A percentile compares a stretch with the other conserved stretches of the same genome.
Evolutionary conservation across 2,888 invertebrate species (phyloP).

Genomic region (Drosophila borborema): DNA sequence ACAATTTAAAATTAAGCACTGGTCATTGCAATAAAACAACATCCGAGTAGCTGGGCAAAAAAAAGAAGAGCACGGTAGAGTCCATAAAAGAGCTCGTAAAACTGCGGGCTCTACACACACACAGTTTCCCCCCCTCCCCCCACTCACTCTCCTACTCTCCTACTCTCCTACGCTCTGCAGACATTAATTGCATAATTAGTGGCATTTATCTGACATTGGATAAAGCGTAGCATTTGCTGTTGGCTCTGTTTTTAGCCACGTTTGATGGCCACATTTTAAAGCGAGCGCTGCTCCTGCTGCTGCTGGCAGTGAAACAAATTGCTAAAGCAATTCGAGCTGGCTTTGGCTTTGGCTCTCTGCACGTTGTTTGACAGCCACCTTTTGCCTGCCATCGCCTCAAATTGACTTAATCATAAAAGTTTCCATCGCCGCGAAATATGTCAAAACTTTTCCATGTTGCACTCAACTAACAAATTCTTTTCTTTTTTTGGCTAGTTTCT

Average conservation of each 20-base stretch:
- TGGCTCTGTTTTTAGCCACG: neutral
- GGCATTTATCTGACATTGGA: conserved; percentile 35
- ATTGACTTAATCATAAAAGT: conserved; percentile 60
- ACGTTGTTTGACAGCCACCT: conserved; percentile 14
- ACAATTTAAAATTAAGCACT: conserved; percentile 63
- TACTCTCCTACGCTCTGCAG: conserved; percentile 18
- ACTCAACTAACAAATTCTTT: conserved; percentile 15
- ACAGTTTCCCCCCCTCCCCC: neutral
- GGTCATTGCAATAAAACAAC: conserved; percentile 51
- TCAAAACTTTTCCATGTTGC: conserved; percentile 40
- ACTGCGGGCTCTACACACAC: conserved; percentile 15
- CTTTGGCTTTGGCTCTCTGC: neutral
- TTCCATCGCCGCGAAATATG: conserved; percentile 34
- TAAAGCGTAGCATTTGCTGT: neutral
- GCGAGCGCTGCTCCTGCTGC: neutral
- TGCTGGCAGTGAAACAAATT: conserved; percentile 8
- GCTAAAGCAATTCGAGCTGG: neutral
- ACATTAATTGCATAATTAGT: conserved; percentile 72
- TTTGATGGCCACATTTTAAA: neutral
- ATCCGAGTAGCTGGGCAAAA: conserved; percentile 19
- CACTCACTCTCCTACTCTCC: too few relatives aligned
- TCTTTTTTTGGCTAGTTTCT: neutral
- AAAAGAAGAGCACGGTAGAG: conserved; percentile 22
- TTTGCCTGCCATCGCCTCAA: conserved; percentile 33
- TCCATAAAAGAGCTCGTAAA: conserved; percentile 58